Evolutionary conservation across 2,113 vertebrate species (phyloP), one percentile per base, ranked within the genome.

Genomic region (Prunella himalayana): DNA sequence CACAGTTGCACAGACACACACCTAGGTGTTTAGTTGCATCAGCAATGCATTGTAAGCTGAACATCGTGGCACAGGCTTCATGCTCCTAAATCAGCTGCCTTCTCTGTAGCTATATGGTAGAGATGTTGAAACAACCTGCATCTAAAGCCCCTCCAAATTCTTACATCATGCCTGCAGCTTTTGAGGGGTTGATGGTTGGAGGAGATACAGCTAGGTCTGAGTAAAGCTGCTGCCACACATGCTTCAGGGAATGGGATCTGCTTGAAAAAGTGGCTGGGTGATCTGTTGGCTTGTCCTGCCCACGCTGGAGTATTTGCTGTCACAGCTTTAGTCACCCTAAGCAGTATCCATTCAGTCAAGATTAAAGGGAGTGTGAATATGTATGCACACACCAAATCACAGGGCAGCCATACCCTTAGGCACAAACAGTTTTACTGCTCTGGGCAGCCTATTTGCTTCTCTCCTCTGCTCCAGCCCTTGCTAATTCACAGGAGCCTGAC

Each of bases 341-440:
- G 44, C 0, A 49, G 25, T 15, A 25, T 27, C 51, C 23, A 13
- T 60, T 72, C 41, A 20, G 31, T 33, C 35, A 61, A 19, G 37
- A 69, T 27, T 80, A 77, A 82, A 82, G 59, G 54, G 59, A 14
- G 16, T 54, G 45, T 69, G 73, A 61, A 61, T 73, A 45, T 11
- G 18, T 57, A 54, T 31, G 37, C 23, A 27, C 28, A 17, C 3
- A 1, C 20, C 57, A 44, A 87, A 82, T 30, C 54, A 45, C 25
- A 39, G 65, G 0, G 0, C 1, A 0, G 28, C 30, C 64, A 13
- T 45, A 59, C 51, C 60, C 49, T 84, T 82, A 71, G 81, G 60
- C 77, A 75, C 39, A 72, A 87, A 39, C 44, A 73, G 27, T 25
- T 92, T 65, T 50, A 37, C 47, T 70, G 39, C 60, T 63, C 37